Evolutionary conservation across 2,888 invertebrate genomes (phyloP).

Genomic region (Dasypogon diadema): DNA sequence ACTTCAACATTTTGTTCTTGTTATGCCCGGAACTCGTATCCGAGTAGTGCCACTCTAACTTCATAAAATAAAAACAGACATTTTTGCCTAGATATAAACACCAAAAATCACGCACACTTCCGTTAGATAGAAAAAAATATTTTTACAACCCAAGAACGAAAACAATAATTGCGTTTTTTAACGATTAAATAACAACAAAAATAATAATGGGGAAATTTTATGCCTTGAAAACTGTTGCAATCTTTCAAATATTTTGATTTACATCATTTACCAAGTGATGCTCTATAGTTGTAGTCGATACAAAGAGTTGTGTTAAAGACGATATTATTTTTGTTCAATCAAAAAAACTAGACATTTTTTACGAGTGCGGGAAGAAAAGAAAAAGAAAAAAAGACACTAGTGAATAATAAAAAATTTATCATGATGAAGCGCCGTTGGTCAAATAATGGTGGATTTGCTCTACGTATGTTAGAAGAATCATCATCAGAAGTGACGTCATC

Average conservation of each 20-base stretch:
- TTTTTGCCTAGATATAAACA: neutral
- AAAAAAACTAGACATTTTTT: neutral
- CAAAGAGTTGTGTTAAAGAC: neutral
- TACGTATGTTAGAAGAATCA: slow-evolving; percentile 78
- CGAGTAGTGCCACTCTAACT: too few relatives aligned
- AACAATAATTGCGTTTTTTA: neutral
- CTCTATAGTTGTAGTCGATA: neutral
- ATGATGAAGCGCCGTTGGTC: slow-evolving; percentile 84
- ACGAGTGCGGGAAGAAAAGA: too few relatives aligned
- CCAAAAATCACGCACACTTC: neutral
- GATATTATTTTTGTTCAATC: neutral
- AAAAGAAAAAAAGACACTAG: neutral
- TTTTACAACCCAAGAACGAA: neutral
- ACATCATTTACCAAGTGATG: neutral
- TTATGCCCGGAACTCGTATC: too few relatives aligned
- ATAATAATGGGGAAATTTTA: neutral
- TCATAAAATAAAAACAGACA: neutral
- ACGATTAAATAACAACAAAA: neutral
- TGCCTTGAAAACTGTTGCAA: neutral
- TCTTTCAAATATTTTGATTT: neutral
- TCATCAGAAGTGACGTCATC: slow-evolving; percentile 84
- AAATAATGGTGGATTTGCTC: slow-evolving; percentile 78
- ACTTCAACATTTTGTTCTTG: too few relatives aligned
- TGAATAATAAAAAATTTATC: slow-evolving; percentile 15
- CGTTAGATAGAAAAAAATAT: neutral